These are phyloP conservation scores for Platygyra sinensis DNA, from an alignment of 64 coral and sea anemone genomes.

Conservation along the genomic window DNA sequence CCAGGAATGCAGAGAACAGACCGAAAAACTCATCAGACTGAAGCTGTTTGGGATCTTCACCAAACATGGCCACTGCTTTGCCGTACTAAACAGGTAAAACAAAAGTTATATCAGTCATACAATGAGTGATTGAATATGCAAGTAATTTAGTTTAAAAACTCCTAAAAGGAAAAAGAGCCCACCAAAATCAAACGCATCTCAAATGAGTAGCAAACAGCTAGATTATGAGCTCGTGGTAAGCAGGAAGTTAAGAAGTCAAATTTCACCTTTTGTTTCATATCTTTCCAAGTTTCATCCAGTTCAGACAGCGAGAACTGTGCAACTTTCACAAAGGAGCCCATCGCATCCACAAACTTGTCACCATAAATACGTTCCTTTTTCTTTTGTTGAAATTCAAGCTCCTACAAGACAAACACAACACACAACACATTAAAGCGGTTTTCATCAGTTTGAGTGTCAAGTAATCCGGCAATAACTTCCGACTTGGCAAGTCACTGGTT, in stretches of 20 bases:
- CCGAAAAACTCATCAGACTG: conserved; percentile 96
- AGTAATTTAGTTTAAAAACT: too few relatives aligned
- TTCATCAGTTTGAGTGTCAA: too few relatives aligned
- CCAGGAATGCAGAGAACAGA: conserved; percentile 88
- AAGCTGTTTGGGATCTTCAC: conserved; percentile 87
- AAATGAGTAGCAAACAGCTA: too few relatives aligned
- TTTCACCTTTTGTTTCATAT: conserved; percentile 87
- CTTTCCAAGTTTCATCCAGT: conserved; percentile 92
- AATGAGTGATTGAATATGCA: too few relatives aligned
- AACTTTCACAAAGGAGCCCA: conserved; percentile 87
- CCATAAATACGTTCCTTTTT: conserved; percentile 75
- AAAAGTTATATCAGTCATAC: not conserved
- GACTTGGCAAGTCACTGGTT: too few relatives aligned
- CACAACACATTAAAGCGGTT: too few relatives aligned
- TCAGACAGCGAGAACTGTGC: conserved; percentile 82
- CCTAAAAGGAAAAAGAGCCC: too few relatives aligned
- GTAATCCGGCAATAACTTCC: too few relatives aligned
- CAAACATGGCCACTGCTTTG: conserved; percentile 89
- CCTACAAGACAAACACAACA: conserved; percentile 12
- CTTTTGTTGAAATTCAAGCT: conserved; percentile 84
- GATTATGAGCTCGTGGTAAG: too few relatives aligned
- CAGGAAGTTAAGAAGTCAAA: not conserved
- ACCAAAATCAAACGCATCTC: too few relatives aligned
- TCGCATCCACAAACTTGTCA: conserved; percentile 75
- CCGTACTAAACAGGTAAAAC: conserved; percentile 66